Base-by-base conservation (phyloP, 1,140 invertebrate genomes). In the Aleiodes sp. region DNA sequence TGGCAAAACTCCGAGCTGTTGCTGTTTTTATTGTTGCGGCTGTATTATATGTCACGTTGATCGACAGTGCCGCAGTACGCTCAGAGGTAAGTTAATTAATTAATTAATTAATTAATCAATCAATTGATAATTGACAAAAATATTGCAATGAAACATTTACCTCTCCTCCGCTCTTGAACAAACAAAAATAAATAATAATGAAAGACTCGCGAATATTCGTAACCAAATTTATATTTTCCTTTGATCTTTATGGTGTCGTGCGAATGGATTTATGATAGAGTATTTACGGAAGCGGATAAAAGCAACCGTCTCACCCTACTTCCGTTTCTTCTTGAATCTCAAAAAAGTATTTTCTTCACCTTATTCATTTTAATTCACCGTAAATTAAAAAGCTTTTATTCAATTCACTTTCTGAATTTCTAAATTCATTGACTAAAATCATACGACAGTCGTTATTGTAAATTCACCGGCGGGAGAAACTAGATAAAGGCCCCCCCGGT, bases 61-160 rank as follows among this genome's bases (percentile, higher is more conserved):
- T 68, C 29, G 61, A 76, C 33, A 71, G 76, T n/a, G 78, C 78
- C 4, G 76, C 68, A 4, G 70, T 82, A 0, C 74, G 61, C 46
- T 29, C 73, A 7, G 75, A 78, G 73, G 80, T 81, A 78, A 80
- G 73, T 76, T 57, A 14, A 2, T 46, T 31, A 28, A n/a, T 26
- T n/a, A 8, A 41, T n/a, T 41, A 41, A n/a, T 41, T 41, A 8
- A 12, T 52, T 9, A 16, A 35, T 52, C 2, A 24, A 24, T 52
- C n/a, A n/a, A n/a, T 21, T 52, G 19, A 24, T 24, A n/a, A n/a
- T n/a, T n/a, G n/a, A n/a, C n/a, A n/a, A n/a, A n/a, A n/a, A n/a
- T n/a, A n/a, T n/a, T n/a, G n/a, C n/a, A n/a, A n/a, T n/a, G n/a
- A n/a, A n/a, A n/a, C n/a, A n/a, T n/a, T n/a, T n/a, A n/a, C n/a